These are phyloP conservation scores for Myripristis jacobus DNA, from an alignment of 2,797 vertebrate genomes.

Conservation along the genomic window DNA sequence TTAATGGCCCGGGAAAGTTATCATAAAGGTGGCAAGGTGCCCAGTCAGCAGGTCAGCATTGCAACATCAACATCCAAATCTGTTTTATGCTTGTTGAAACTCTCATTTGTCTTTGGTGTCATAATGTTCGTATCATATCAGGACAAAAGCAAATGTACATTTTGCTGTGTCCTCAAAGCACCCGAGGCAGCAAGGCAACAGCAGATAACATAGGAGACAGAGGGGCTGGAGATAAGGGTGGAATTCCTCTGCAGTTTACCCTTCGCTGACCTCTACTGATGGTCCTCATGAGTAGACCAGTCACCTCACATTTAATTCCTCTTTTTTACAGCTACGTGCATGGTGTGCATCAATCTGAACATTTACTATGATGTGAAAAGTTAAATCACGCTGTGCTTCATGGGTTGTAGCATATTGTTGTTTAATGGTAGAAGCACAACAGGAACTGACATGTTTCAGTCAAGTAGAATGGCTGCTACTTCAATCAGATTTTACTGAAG, in stretches of 20 bases:
- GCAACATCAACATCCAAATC: slow-evolving; percentile 48
- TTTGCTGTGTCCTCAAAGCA: slow-evolving; percentile 38
- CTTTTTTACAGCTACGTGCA: background rate
- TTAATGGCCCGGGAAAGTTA: slow-evolving; percentile 16
- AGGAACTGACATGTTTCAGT: background rate
- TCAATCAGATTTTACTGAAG: background rate
- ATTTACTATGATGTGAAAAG: background rate
- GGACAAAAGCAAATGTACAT: slow-evolving; percentile 58
- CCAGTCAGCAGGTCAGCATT: slow-evolving; percentile 52
- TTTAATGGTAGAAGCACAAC: background rate
- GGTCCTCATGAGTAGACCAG: slow-evolving; percentile 1
- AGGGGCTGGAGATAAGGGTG: slow-evolving; percentile 38
- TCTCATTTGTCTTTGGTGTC: slow-evolving; percentile 40
- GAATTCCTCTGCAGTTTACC: slow-evolving; percentile 36
- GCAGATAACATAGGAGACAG: slow-evolving; percentile 49
- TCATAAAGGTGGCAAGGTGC: slow-evolving; percentile 27
- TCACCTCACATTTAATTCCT: slow-evolving; percentile 6
- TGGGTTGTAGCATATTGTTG: background rate
- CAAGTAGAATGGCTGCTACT: background rate
- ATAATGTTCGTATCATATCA: slow-evolving; percentile 39
- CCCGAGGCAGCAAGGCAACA: slow-evolving; percentile 12
- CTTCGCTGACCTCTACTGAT: background rate
- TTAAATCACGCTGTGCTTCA: background rate
- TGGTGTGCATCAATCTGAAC: background rate
- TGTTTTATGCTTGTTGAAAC: slow-evolving; percentile 39